These are phyloP conservation scores for Sialia sialis DNA, from an alignment of 2,113 vertebrate genomes.

Conservation along the genomic window DNA sequence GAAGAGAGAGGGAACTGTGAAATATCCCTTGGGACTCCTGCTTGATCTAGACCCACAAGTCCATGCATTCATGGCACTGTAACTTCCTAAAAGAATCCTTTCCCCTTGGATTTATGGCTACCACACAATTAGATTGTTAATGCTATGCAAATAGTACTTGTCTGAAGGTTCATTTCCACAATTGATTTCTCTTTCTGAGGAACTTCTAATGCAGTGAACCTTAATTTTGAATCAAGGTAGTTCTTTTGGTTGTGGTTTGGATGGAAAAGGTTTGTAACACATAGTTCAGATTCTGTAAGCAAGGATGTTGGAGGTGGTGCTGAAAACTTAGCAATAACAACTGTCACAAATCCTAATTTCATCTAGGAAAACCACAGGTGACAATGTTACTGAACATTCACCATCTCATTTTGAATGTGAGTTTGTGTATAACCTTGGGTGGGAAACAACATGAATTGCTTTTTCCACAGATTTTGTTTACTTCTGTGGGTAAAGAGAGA, in stretches of 20 bases:
- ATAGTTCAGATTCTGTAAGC: background rate
- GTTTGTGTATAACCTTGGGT: background rate
- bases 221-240: background rate
- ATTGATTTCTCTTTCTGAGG: background rate
- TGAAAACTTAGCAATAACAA: background rate
- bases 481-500: background rate
- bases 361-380: background rate
- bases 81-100: background rate
- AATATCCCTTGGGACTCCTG: background rate
- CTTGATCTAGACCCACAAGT: background rate
- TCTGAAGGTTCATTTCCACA: background rate
- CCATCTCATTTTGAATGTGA: background rate
- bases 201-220: background rate
- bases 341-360: background rate
- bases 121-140: background rate
- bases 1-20: background rate
- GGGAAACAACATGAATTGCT: accelerated
- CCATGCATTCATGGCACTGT: background rate
- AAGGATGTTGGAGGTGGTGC: background rate
- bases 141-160: background rate
- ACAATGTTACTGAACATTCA: background rate
- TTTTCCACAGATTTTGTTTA: background rate
- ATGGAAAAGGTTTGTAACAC: background rate
- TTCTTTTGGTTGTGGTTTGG: background rate
- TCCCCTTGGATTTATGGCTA: background rate